Conservation (phyloP, 2,888 invertebrate species). For the Hybos culiciformis region DNA sequence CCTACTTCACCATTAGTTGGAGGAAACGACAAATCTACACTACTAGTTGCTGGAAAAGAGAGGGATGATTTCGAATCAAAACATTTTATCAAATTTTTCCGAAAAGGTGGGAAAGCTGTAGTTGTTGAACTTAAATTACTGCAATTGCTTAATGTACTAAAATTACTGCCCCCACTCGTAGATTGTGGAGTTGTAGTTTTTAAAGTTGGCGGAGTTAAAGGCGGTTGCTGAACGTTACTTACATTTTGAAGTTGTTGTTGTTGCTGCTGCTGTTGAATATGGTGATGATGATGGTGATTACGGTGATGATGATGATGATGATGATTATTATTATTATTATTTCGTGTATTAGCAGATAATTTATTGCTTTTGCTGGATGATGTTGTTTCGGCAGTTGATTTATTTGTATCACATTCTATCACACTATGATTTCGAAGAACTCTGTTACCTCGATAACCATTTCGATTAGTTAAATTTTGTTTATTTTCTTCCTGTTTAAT, state of each 20-base stretch:
- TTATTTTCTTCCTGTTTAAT: neutral
- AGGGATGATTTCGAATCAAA: too few species aligned
- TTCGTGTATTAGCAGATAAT: neutral
- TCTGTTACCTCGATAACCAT: slow-evolving; percentile 5
- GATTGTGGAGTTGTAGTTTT: too few species aligned
- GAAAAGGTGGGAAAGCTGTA: too few species aligned
- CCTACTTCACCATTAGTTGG: too few species aligned
- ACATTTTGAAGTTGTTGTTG: neutral
- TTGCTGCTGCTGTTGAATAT: neutral
- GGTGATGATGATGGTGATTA: slow-evolving; percentile 10
- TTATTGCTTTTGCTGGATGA: neutral
- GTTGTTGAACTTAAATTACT: too few species aligned
- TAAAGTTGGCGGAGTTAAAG: neutral
- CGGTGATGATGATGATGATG: slow-evolving; percentile 10
- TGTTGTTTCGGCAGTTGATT: neutral
- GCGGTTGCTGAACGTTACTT: too few species aligned
- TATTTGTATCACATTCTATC: neutral
- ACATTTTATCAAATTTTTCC: too few species aligned
- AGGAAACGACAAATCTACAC: too few species aligned
- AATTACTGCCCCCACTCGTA: too few species aligned
- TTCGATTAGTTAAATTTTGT: neutral
- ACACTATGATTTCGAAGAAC: slow-evolving; percentile 9
- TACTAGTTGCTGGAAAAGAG: too few species aligned
- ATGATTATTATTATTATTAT: slow-evolving; percentile 12
- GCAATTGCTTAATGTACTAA: neutral